These are phyloP conservation scores for Drosophila pachea DNA, from an alignment of 1,140 invertebrate genomes.

Conservation along the genomic window DNA sequence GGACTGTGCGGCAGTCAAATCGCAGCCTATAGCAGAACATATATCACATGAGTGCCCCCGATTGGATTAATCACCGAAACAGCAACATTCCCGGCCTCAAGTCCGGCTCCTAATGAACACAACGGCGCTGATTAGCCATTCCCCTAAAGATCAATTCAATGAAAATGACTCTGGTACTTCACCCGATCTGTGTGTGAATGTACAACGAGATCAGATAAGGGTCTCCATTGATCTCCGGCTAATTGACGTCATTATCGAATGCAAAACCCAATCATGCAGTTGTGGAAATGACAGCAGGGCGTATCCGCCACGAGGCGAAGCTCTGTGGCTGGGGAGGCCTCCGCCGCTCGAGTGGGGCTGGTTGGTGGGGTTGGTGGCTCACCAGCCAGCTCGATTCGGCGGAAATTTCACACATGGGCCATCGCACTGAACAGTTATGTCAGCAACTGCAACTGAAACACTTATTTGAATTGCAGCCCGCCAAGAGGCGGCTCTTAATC, in stretches of 20 bases:
- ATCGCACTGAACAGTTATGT: conserved; percentile 31
- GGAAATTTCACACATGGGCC: conserved; percentile 20
- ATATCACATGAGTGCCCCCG: too few relatives aligned
- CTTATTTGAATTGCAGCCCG: conserved; percentile 13
- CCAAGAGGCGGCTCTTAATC: neutral
- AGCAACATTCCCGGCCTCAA: conserved; percentile 24
- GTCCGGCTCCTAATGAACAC: conserved; percentile 26
- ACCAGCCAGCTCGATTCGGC: neutral
- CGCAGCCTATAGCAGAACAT: too few relatives aligned
- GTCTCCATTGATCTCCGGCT: conserved; percentile 38
- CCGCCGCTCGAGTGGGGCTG: neutral
- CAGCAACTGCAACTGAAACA: conserved; percentile 36
- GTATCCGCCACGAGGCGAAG: conserved; percentile 3
- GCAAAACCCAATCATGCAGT: conserved; percentile 44
- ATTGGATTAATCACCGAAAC: neutral
- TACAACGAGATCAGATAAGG: conserved; percentile 70
- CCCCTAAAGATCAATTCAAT: conserved; percentile 58
- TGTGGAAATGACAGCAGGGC: conserved; percentile 31
- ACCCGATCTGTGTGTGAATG: conserved; percentile 55
- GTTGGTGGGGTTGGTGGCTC: neutral
- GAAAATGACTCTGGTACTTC: conserved; percentile 68
- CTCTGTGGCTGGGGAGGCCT: too few relatives aligned
- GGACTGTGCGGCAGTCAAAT: too few relatives aligned
- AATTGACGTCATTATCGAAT: conserved; percentile 48
- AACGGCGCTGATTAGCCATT: too few relatives aligned